Conservation (phyloP, 2,888 invertebrate genomes). For the Zygaena filipendulae region DNA sequence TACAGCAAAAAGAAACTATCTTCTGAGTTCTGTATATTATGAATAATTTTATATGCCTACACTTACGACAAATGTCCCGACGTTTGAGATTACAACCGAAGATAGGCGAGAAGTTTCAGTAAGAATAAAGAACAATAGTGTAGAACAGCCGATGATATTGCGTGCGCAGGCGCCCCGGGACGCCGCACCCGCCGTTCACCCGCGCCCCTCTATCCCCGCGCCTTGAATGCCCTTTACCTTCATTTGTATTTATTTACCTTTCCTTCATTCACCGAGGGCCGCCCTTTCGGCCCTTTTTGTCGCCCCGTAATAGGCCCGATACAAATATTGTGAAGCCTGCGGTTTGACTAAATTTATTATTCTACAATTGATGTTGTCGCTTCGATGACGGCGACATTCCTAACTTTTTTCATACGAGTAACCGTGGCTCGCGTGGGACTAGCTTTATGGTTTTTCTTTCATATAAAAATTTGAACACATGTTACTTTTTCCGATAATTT, state of each 20-base stretch:
- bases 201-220: conserved; percentile 28
- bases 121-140: too few species aligned
- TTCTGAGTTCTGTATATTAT: too few species aligned
- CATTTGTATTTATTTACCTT: conserved; percentile 70
- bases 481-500: too few species aligned
- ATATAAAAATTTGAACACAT: too few species aligned
- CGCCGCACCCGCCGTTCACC: conserved; percentile 20
- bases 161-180: conserved; percentile 23
- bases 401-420: conserved; percentile 2
- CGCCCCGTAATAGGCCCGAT: conserved; percentile 52
- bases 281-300: conserved; percentile 67
- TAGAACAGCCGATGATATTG: conserved; percentile 10
- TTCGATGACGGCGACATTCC: conserved; percentile 24
- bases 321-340: conserved; percentile 68
- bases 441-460: too few species aligned
- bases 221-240: conserved; percentile 55
- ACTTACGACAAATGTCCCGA: too few species aligned
- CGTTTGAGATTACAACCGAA: too few species aligned
- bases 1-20: too few species aligned
- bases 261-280: conserved; percentile 66
- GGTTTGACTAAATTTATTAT: conserved; percentile 65
- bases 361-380: conserved; percentile 48
- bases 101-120: too few species aligned
- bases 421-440: too few species aligned
- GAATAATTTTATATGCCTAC: too few species aligned